These are phyloP conservation scores for Sinocyclocheilus grahami DNA, from an alignment of 2,113 vertebrate genomes.

Conservation along the genomic window DNA sequence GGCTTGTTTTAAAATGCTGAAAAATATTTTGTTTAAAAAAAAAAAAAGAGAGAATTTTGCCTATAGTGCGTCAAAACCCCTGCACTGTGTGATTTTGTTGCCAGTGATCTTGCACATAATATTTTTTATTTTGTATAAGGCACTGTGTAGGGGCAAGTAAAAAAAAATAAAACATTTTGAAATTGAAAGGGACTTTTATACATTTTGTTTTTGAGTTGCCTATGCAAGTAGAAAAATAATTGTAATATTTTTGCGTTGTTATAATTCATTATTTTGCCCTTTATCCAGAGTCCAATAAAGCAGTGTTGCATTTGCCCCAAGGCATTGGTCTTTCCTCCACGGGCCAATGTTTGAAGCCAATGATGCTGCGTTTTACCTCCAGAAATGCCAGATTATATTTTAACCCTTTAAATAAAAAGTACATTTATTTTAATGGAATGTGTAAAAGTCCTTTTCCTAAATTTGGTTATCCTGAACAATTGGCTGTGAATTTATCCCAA, in stretches of 20 bases:
- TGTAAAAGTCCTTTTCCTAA: constrained; percentile 69
- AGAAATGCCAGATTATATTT: not conserved
- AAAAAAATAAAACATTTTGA: constrained; percentile 51
- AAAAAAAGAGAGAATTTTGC: constrained; percentile 58
- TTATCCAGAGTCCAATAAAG: constrained; percentile 40
- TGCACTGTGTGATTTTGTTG: constrained; percentile 76
- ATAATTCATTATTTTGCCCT: constrained; percentile 31
- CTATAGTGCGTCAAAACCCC: constrained; percentile 70
- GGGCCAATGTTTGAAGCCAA: constrained; percentile 50
- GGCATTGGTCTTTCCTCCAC: constrained; percentile 71
- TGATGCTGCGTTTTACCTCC: constrained; percentile 10
- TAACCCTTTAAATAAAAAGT: constrained; percentile 23
- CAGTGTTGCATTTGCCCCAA: constrained; percentile 29
- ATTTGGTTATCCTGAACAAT: constrained; percentile 64
- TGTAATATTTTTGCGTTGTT: not conserved
- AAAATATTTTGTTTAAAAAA: constrained; percentile 81
- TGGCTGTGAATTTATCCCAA: constrained; percentile 76
- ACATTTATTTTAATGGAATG: constrained; percentile 48
- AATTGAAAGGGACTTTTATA: constrained; percentile 62
- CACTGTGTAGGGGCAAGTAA: constrained; percentile 74
- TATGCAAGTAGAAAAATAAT: constrained; percentile 45
- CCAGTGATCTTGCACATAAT: constrained; percentile 78
- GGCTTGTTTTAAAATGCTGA: constrained; percentile 81
- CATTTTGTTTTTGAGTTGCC: constrained; percentile 13
- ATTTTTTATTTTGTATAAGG: constrained; percentile 74